Conservation (phyloP, 1,140 invertebrate genomes). For the Copidosoma floridanum region DNA sequence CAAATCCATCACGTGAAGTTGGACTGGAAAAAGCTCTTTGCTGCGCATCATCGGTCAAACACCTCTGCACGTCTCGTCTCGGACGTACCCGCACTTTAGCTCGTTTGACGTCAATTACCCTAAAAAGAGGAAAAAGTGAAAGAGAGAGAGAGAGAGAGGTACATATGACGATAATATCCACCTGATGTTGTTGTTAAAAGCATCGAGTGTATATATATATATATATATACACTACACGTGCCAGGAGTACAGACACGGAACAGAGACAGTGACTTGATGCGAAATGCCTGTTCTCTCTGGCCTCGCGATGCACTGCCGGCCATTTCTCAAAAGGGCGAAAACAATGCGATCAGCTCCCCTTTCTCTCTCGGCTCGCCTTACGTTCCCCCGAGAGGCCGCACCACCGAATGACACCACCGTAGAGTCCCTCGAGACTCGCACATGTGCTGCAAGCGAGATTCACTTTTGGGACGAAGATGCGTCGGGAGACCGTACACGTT, state of each 20-base stretch:
- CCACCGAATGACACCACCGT: neutral
- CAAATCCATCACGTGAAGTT: too few species aligned
- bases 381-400: neutral
- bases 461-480: neutral
- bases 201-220: neutral
- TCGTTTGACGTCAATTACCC: too few species aligned
- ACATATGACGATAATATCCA: neutral
- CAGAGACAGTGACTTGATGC: constrained; percentile 7
- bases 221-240: too few species aligned
- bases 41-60: too few species aligned
- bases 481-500: neutral
- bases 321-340: constrained; percentile 23
- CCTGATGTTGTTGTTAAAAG: neutral
- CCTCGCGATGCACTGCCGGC: neutral
- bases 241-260: too few species aligned
- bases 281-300: constrained; percentile 20
- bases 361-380: neutral
- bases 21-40: too few species aligned
- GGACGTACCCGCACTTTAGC: too few species aligned
- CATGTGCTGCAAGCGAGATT: neutral
- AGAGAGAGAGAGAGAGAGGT: too few species aligned
- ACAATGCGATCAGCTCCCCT: neutral
- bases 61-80: too few species aligned
- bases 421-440: constrained; percentile 2
- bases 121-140: too few species aligned